Conservation (phyloP, 2,797 vertebrate genomes). For the Borostomias antarcticus region DNA sequence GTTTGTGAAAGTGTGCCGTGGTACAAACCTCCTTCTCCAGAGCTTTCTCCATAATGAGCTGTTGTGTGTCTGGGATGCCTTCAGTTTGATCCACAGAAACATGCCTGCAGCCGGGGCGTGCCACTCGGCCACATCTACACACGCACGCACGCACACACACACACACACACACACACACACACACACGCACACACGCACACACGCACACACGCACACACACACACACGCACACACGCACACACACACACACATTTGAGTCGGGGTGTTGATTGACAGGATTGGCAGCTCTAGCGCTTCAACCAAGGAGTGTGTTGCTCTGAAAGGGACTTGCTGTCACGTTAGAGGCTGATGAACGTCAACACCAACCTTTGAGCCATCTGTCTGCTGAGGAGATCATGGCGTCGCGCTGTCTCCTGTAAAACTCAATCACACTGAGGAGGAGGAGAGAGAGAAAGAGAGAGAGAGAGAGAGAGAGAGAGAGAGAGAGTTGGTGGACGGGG, state of each 20-base stretch:
- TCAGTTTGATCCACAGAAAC: slow-evolving; percentile 87
- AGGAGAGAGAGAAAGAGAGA: no score
- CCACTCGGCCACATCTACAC: slow-evolving; percentile 82
- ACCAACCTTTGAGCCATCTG: slow-evolving; percentile 83
- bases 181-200: slow-evolving; percentile 5
- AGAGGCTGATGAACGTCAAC: neutral
- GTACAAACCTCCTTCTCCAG: slow-evolving; percentile 77
- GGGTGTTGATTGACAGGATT: slow-evolving; percentile 1
- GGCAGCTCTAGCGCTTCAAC: neutral
- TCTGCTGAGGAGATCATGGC: slow-evolving; percentile 79
- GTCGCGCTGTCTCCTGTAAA: slow-evolving; percentile 82
- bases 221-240: slow-evolving; percentile 8
- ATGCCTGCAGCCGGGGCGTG: slow-evolving; percentile 78
- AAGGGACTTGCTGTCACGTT: neutral
- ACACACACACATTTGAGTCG: neutral
- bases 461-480: no score
- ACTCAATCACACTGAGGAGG: slow-evolving; percentile 77
- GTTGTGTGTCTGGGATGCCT: slow-evolving; percentile 73
- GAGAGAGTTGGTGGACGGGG: no score
- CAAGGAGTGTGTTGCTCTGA: neutral
- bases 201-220: slow-evolving; percentile 4
- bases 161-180: slow-evolving; percentile 4
- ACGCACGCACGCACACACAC: slow-evolving; percentile 27
- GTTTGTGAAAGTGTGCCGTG: no score
- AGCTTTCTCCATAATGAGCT: slow-evolving; percentile 81